Conservation (phyloP, 2,888 invertebrate species). For the Eubasilissa splendida region DNA sequence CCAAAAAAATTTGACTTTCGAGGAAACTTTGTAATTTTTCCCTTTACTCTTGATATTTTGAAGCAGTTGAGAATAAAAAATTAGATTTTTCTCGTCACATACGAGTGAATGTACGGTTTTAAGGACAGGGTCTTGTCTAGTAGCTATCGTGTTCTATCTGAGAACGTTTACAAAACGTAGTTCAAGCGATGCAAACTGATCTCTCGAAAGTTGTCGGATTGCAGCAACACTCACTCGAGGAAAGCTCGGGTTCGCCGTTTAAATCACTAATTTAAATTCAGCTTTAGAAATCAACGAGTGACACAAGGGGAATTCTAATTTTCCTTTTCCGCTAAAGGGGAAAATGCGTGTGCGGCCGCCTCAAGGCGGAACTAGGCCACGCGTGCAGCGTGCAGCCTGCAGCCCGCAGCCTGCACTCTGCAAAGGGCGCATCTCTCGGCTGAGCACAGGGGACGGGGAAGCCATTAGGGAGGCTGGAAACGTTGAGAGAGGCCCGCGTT, state of each 20-base stretch:
- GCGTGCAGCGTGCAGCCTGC: slow-evolving; percentile 4
- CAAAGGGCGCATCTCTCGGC: background rate
- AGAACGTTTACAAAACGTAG: too few species aligned
- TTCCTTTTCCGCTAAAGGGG: background rate
- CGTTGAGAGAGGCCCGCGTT: slow-evolving; percentile 9
- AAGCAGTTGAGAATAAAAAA: too few species aligned
- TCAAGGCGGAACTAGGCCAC: slow-evolving; percentile 12
- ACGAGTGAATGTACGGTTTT: too few species aligned
- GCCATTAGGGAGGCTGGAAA: background rate
- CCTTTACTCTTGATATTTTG: too few species aligned
- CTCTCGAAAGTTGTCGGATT: background rate
- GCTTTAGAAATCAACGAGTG: too few species aligned
- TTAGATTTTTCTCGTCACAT: too few species aligned
- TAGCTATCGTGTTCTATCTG: too few species aligned
- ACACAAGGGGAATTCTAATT: slow-evolving; percentile 3
- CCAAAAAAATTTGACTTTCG: too few species aligned
- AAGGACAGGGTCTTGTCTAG: too few species aligned
- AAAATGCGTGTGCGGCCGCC: slow-evolving; percentile 2
- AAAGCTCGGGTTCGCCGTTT: background rate
- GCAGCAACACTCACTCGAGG: background rate
- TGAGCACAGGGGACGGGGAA: background rate
- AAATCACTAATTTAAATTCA: too few species aligned
- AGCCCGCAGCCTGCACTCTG: background rate
- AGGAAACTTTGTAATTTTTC: too few species aligned
- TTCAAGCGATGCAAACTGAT: too few species aligned